These are phyloP conservation scores for Hypotaenidia okinawae DNA, from an alignment of 2,797 vertebrate genomes.

Conservation along the genomic window DNA sequence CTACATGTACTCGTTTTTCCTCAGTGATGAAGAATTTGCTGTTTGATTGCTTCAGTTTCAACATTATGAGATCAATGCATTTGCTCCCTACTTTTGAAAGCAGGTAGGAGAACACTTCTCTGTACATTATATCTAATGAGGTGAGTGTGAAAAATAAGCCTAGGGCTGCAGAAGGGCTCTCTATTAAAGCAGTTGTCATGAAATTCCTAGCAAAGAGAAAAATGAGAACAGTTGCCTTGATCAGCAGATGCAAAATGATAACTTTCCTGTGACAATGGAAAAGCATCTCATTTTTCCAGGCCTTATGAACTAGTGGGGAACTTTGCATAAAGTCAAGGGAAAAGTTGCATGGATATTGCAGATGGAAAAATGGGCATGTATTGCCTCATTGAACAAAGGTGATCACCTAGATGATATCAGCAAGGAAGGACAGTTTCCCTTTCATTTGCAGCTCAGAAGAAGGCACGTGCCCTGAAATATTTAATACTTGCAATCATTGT, in stretches of 20 bases:
- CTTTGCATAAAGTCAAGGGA: background rate
- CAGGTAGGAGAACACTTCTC: background rate
- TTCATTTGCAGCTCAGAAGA: background rate
- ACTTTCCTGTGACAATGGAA: constrained; percentile 8
- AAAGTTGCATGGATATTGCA: background rate
- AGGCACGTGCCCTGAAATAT: background rate
- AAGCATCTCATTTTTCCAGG: constrained; percentile 10
- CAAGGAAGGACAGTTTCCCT: background rate
- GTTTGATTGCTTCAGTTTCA: constrained; percentile 2
- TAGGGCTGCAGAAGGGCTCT: background rate
- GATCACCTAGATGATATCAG: background rate
- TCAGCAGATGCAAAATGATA: constrained; percentile 38
- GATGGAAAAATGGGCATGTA: background rate
- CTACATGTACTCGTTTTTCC: background rate
- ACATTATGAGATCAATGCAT: constrained; percentile 10
- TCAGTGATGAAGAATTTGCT: background rate
- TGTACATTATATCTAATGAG: background rate
- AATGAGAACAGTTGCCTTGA: constrained; percentile 46
- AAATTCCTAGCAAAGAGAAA: constrained; percentile 42
- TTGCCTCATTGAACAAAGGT: background rate
- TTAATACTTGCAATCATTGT: background rate
- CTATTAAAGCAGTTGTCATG: constrained; percentile 38
- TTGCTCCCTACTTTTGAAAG: background rate
- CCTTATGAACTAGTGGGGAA: background rate
- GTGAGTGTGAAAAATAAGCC: constrained; percentile 5